phyloP scores from a whole-genome alignment of 1,140 invertebrate genomes.

The Acromyrmex heyeri region DNA sequence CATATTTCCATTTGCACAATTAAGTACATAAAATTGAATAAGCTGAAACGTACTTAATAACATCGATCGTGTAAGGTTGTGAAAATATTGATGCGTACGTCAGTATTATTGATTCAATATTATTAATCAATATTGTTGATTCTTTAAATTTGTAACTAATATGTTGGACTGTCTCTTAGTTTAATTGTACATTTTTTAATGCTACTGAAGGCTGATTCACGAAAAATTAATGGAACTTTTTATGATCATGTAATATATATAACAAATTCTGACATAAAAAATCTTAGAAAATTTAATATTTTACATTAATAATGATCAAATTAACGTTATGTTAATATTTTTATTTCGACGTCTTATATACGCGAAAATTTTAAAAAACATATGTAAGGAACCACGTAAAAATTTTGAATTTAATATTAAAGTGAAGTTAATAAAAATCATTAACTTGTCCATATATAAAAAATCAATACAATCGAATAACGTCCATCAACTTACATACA shows the following conservation, averaged over 20 bases:
- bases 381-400: background rate
- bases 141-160: background rate
- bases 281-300: background rate
- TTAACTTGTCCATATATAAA: constrained; percentile 22
- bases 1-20: too few relatives aligned
- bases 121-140: too few relatives aligned
- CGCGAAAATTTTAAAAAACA: background rate
- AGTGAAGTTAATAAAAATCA: background rate
- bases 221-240: background rate
- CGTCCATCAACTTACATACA: background rate
- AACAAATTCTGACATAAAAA: background rate
- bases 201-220: background rate
- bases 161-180: background rate
- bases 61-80: too few relatives aligned
- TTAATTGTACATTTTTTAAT: background rate
- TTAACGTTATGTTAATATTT: background rate
- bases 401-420: too few relatives aligned
- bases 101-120: too few relatives aligned
- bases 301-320: background rate
- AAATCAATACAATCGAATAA: constrained; percentile 15
- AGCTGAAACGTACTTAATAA: too few relatives aligned
- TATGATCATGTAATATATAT: background rate
- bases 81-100: too few relatives aligned
- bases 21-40: too few relatives aligned
- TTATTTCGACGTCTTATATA: background rate